Evolutionary conservation across 2,888 invertebrate species (phyloP).

Genomic region (Calliscelio sp.): DNA sequence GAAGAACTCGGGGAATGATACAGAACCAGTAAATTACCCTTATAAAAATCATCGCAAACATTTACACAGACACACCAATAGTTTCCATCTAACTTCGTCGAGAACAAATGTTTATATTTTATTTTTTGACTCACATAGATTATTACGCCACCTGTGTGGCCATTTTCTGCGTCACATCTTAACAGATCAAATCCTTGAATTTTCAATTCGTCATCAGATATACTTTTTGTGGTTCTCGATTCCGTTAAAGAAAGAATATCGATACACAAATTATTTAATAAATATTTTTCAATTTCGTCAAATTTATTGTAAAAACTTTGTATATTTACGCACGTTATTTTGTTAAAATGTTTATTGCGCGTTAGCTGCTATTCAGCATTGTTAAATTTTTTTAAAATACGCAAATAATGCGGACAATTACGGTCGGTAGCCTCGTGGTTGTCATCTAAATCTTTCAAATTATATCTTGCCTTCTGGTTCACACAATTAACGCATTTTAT

Average conservation of each 20-base stretch:
- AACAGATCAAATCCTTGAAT: conserved; percentile 25
- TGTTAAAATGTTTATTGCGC: conserved; percentile 1
- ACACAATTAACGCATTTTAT: conserved; percentile 14
- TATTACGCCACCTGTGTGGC: not conserved
- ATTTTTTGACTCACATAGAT: conserved; percentile 18
- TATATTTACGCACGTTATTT: conserved; percentile 29
- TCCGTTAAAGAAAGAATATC: conserved; percentile 38
- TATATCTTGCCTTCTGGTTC: not conserved
- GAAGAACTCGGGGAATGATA: conserved; percentile 48
- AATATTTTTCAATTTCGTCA: conserved; percentile 51
- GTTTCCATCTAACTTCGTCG: conserved; percentile 33
- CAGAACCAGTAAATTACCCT: conserved; percentile 32
- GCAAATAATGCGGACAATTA: conserved; percentile 2
- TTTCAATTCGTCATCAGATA: conserved; percentile 11
- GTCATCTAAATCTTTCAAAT: not conserved
- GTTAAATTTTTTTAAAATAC: conserved; percentile 4
- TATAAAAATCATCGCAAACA: conserved; percentile 26
- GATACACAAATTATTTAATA: conserved; percentile 35
- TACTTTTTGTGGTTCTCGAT: conserved; percentile 17
- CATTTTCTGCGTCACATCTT: conserved; percentile 27
- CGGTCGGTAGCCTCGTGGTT: conserved; percentile 12
- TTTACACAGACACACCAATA: conserved; percentile 44
- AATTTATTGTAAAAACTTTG: conserved; percentile 50
- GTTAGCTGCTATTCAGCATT: conserved; percentile 8
- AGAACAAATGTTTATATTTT: conserved; percentile 36